phyloP scores from a whole-genome alignment of 2,113 vertebrate genomes.

The Tor tambroides region DNA sequence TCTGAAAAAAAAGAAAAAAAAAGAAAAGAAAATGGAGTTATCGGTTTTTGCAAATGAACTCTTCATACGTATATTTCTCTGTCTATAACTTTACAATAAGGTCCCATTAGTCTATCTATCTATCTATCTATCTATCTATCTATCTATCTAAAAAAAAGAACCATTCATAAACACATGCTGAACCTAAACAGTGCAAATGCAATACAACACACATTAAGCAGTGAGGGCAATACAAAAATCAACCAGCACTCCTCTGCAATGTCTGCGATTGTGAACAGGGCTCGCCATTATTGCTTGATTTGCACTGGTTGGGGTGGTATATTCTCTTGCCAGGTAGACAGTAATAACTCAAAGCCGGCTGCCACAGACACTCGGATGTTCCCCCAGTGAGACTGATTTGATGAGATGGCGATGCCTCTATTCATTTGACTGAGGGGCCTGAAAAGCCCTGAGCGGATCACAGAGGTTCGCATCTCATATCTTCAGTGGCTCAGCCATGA shows the following conservation, averaged over 20 bases:
- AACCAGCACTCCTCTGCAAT: not conserved
- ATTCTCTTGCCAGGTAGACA: conserved; percentile 58
- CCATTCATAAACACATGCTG: conserved; percentile 1
- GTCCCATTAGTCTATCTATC: too few species aligned
- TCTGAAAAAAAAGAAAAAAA: too few species aligned
- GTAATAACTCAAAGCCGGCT: conserved; percentile 55
- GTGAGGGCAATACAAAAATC: not conserved
- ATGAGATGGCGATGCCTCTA: conserved; percentile 60
- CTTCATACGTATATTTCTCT: too few species aligned
- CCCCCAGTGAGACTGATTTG: conserved; percentile 54
- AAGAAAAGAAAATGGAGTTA: too few species aligned
- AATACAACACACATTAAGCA: conserved; percentile 32
- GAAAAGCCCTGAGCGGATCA: conserved; percentile 25
- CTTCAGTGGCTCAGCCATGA: conserved; percentile 16
- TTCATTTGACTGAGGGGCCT: conserved; percentile 50
- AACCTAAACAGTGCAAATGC: not conserved
- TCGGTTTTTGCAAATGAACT: too few species aligned
- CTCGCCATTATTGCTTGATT: conserved; percentile 33
- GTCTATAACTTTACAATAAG: too few species aligned
- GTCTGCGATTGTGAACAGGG: not conserved
- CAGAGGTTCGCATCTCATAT: conserved; percentile 19
- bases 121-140: not conserved
- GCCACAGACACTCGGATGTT: conserved; percentile 52
- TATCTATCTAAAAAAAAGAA: not conserved
- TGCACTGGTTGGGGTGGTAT: conserved; percentile 38